Evolutionary conservation across 2,113 vertebrate species (phyloP).

Genomic region (Serinus canaria): DNA sequence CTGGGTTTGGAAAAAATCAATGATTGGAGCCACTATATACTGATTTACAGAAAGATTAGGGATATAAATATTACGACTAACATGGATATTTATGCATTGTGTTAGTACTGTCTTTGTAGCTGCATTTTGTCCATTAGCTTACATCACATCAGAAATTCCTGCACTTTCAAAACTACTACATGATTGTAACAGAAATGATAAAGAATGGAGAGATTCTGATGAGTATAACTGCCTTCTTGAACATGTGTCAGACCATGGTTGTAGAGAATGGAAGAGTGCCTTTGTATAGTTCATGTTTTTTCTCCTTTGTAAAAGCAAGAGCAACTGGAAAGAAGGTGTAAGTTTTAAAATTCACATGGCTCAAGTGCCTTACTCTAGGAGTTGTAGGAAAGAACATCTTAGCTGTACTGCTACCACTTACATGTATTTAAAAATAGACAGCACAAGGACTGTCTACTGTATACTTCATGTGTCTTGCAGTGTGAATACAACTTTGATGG

Average conservation of each 20-base stretch:
- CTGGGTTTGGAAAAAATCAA: neutral
- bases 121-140: neutral
- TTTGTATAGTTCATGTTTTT: neutral
- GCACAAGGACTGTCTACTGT: neutral
- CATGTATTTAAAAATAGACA: neutral
- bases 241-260: neutral
- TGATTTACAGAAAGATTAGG: slow-evolving; percentile 1
- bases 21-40: neutral
- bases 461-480: neutral
- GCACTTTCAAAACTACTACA: neutral
- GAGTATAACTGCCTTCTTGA: neutral
- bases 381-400: slow-evolving; percentile 14
- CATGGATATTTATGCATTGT: neutral
- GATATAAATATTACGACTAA: neutral
- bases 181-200: neutral
- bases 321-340: neutral
- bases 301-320: slow-evolving; percentile 11
- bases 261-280: neutral
- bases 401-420: neutral
- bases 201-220: neutral
- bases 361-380: neutral
- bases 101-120: neutral
- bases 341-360: slow-evolving; percentile 12
- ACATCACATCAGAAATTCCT: neutral
- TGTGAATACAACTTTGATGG: slow-evolving; percentile 10